These are phyloP conservation scores for Dipodomys merriami DNA, from an alignment of 2,113 vertebrate genomes.

Conservation along the genomic window DNA sequence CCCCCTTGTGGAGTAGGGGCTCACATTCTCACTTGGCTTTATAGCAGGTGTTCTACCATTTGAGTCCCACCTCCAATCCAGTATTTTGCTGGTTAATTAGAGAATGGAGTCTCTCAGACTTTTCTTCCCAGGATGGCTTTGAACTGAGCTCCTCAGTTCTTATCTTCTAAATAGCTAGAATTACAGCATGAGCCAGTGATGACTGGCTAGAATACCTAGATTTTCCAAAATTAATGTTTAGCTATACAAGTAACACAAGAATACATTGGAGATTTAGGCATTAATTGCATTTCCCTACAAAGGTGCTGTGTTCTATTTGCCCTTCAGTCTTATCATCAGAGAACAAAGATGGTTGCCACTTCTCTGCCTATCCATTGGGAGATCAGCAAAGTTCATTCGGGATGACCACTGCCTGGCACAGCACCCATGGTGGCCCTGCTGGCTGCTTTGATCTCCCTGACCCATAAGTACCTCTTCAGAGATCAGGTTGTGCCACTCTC, in stretches of 20 bases:
- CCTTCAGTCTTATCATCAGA: neutral
- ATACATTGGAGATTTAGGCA: neutral
- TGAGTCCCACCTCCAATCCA: too few species aligned
- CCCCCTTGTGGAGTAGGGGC: too few species aligned
- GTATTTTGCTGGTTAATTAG: too few species aligned
- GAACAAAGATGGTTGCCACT: neutral
- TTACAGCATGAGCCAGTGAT: too few species aligned
- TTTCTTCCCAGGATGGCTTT: too few species aligned
- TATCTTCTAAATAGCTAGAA: too few species aligned
- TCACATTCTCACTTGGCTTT: too few species aligned
- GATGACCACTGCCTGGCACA: rapidly evolving
- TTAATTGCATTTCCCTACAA: neutral
- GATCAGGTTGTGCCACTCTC: constrained; percentile 87
- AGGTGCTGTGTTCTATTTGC: neutral
- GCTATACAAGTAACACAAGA: neutral
- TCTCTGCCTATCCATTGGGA: neutral
- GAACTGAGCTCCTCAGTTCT: too few species aligned
- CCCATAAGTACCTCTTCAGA: constrained; percentile 83
- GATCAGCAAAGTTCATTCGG: neutral
- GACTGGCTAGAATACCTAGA: too few species aligned
- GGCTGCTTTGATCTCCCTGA: neutral
- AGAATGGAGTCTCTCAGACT: too few species aligned
- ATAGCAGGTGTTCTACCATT: too few species aligned
- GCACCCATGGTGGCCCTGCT: neutral
- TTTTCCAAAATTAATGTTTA: neutral